Conservation (phyloP, 1,140 invertebrate genomes). For the Ptiloglossa arizonensis region DNA sequence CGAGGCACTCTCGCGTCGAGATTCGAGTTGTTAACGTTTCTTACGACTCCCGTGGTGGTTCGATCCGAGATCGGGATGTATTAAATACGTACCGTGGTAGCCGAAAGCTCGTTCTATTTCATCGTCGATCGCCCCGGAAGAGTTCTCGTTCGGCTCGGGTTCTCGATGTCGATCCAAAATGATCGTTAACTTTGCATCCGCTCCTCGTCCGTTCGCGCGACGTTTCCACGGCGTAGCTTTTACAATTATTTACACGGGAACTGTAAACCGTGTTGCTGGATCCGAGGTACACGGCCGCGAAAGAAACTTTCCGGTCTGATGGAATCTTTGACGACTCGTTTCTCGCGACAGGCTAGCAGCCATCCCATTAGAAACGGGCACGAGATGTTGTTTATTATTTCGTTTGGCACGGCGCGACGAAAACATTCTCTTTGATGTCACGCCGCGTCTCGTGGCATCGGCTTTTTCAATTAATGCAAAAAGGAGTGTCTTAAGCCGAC, state of each 20-base stretch:
- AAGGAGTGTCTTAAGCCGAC: slow-evolving; percentile 65
- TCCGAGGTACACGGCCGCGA: not conserved
- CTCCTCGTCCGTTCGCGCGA: not conserved
- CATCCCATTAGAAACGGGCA: slow-evolving; percentile 62
- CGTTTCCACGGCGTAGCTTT: not conserved
- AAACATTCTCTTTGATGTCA: slow-evolving; percentile 74
- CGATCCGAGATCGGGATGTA: too few relatives aligned
- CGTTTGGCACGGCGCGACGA: slow-evolving; percentile 66
- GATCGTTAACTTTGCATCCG: too few relatives aligned
- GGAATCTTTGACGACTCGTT: slow-evolving; percentile 17
- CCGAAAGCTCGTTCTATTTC: too few relatives aligned
- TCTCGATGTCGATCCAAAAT: too few relatives aligned
- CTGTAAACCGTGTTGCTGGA: not conserved
- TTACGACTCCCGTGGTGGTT: too few relatives aligned
- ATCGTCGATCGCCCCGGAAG: too few relatives aligned
- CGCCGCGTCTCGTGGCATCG: slow-evolving; percentile 63
- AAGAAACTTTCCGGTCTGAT: slow-evolving; percentile 20
- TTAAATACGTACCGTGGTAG: too few relatives aligned
- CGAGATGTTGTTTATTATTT: slow-evolving; percentile 70
- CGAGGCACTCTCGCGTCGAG: not conserved
- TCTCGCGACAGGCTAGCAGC: slow-evolving; percentile 44
- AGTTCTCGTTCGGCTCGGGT: too few relatives aligned
- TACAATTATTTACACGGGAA: not conserved
- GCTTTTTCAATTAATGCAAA: slow-evolving; percentile 75
- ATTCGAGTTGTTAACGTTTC: not conserved